Evolutionary conservation across 1,140 invertebrate genomes (phyloP).

Genomic region (Drosophila eugracilis): DNA sequence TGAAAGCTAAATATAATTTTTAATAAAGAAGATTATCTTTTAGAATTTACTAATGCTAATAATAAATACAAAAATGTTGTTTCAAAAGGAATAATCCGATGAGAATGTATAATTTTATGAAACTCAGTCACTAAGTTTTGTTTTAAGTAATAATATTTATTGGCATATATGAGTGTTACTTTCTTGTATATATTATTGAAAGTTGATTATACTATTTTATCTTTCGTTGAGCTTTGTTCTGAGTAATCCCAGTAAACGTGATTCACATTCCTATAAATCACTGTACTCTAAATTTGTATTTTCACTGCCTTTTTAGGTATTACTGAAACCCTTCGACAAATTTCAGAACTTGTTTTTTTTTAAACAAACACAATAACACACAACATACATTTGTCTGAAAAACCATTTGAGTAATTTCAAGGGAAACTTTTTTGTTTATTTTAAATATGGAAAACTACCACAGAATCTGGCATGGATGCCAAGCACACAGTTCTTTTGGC

Average conservation of each 20-base stretch:
- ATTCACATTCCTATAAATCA: neutral
- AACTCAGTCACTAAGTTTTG: too few species aligned
- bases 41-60: too few species aligned
- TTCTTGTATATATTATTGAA: neutral
- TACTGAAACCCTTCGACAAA: neutral
- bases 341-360: neutral
- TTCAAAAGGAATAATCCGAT: too few species aligned
- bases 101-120: too few species aligned
- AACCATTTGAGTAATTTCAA: conserved; percentile 19
- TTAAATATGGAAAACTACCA: conserved; percentile 33
- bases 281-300: neutral
- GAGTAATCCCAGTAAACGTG: neutral
- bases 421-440: conserved; percentile 17
- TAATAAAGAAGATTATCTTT: too few species aligned
- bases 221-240: neutral
- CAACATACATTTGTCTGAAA: neutral
- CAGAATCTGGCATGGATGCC: conserved; percentile 7
- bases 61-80: too few species aligned
- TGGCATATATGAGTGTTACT: too few species aligned
- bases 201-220: neutral
- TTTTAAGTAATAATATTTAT: too few species aligned
- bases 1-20: too few species aligned
- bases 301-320: neutral
- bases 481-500: conserved; percentile 8
- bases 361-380: neutral